phyloP scores from a whole-genome alignment of 1,140 invertebrate species.

The Leptonema lineaticorne region DNA sequence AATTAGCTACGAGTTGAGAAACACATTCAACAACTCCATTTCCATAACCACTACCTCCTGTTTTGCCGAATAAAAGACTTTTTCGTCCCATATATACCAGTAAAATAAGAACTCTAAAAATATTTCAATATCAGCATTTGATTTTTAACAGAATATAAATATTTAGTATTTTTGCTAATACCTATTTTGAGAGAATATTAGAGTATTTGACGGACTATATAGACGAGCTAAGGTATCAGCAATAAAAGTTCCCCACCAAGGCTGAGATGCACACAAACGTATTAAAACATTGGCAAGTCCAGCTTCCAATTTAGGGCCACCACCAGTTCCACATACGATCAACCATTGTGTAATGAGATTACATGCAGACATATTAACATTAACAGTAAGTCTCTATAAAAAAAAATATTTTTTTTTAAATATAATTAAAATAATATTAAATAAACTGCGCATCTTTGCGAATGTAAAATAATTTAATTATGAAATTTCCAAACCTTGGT shows the following conservation, averaged over 20 bases:
- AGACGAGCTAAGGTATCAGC: conserved; percentile 76
- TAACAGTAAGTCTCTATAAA: conserved; percentile 28
- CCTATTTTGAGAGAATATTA: conserved; percentile 85
- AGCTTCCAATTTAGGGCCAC: conserved; percentile 62
- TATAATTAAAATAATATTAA: background rate
- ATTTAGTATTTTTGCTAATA: no score
- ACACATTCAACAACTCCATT: conserved; percentile 52
- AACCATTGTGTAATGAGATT: conserved; percentile 38
- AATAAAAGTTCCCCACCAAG: conserved; percentile 88
- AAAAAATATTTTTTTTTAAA: background rate
- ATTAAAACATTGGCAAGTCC: conserved; percentile 75
- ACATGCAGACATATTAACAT: conserved; percentile 30
- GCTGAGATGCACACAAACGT: conserved; percentile 73
- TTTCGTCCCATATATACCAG: conserved; percentile 84
- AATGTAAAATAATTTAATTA: background rate
- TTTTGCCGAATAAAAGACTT: conserved; percentile 55
- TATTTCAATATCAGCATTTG: no score
- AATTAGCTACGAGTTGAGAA: conserved; percentile 51
- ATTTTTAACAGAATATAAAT: conserved; percentile 13
- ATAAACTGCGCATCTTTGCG: no score
- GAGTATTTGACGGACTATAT: conserved; percentile 75
- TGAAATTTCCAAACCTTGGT: conserved; percentile 40
- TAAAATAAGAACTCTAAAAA: conserved; percentile 78
- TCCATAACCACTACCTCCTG: conserved; percentile 33
- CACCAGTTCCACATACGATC: conserved; percentile 53